Evolutionary conservation across 1,140 invertebrate genomes (phyloP), one percentile per base, ranked within the genome.

Genomic region (Bursaphelenchus mucronatus): DNA sequence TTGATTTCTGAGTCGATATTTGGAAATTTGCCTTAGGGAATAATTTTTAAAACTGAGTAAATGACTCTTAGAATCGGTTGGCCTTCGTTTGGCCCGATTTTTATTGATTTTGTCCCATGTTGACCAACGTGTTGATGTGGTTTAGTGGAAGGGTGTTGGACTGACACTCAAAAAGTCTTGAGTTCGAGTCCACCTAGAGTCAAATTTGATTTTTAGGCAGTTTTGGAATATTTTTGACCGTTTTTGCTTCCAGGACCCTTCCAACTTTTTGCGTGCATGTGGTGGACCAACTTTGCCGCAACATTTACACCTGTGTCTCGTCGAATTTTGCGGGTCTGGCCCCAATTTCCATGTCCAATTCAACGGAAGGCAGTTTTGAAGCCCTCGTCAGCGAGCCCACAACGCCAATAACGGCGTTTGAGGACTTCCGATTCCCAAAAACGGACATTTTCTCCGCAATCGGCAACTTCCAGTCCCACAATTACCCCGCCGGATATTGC

Each of bases 211-310:
- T 30, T 30, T 30, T 30, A 30, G 1, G 30, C 30, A 3, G 30
- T 30, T 30, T 30, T 30, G 30, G 30, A 30, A 1, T 3, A 5
- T 30, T 30, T 30, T 30, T 30, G 30, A 30, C 30, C 30, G 30
- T 5, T 30, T 30, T 88, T 78, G 86, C 90, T 84, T 86, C 88
- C 44, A 82, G 86, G 39, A 87, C 89, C 5, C 82, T 93, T 10
- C 87, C 89, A 7, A 87, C 87, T 47, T 87, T 91, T 51, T 87
- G 89, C 3, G 87, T 90, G 13, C 87, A 86, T 64, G 87, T 91
- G 1, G 87, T 91, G 43, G 88, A 89, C 73, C 90, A 92, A 74
- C 81, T 93, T 13, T 92, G 90, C 81, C 86, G 85, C 46, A 93
- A 92, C 79, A 85, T 94, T 43, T 90, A 92, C 78, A 82, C 85